Conservation (phyloP, 2,113 vertebrate genomes). For the Actenoides hombroni region DNA sequence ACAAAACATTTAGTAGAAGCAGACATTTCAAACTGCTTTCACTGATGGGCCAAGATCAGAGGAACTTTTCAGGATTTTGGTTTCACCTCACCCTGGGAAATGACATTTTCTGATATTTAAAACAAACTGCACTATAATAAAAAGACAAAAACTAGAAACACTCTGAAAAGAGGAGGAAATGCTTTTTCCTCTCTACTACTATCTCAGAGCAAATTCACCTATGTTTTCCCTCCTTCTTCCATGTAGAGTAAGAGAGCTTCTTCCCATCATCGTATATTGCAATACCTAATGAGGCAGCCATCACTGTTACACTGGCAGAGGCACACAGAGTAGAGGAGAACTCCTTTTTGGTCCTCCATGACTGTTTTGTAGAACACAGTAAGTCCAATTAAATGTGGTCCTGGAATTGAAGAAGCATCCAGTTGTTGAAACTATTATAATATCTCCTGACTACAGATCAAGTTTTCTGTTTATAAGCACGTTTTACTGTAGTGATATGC, state of each 20-base stretch:
- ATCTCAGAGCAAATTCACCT: background rate
- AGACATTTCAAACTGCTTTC: slow-evolving; percentile 29
- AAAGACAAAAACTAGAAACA: background rate
- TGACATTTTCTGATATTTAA: background rate
- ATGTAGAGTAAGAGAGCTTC: background rate
- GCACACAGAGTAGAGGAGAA: background rate
- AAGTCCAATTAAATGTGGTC: background rate
- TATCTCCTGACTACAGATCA: background rate
- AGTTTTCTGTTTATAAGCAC: slow-evolving; percentile 3
- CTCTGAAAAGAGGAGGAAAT: background rate
- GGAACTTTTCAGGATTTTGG: slow-evolving; percentile 8
- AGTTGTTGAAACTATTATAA: background rate
- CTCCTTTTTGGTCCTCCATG: background rate
- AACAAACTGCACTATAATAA: background rate
- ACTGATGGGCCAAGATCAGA: slow-evolving; percentile 31
- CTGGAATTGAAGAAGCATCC: background rate
- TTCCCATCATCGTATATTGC: background rate
- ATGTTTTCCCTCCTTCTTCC: background rate
- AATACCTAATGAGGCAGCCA: background rate
- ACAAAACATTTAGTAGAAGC: slow-evolving; percentile 37
- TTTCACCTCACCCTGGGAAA: slow-evolving; percentile 33
- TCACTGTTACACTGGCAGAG: background rate
- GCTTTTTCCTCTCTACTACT: background rate
- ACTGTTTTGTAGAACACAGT: background rate
- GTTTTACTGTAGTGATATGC: background rate